Evolutionary conservation across 2,797 vertebrate species (phyloP).

Genomic region (Apodemus agrarius): DNA sequence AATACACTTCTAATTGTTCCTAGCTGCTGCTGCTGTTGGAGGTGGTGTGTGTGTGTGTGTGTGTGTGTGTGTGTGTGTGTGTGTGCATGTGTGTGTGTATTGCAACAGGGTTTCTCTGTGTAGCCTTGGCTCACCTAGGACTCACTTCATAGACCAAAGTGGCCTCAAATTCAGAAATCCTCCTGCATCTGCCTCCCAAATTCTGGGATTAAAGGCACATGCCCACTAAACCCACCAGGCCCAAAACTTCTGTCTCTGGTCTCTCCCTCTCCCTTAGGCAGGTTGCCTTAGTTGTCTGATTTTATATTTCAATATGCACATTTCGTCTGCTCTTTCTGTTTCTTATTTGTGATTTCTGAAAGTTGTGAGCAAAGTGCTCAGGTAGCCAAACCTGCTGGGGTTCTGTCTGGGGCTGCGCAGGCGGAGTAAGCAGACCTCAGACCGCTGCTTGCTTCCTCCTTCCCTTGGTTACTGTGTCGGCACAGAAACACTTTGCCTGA

Average conservation of each 20-base stretch:
- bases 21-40: not conserved
- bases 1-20: not conserved
- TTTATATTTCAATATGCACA: conserved; percentile 33
- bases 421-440: not conserved
- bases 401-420: not conserved
- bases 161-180: not conserved
- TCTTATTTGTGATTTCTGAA: conserved; percentile 16
- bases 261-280: not conserved
- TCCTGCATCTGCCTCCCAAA: not conserved
- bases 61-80: not conserved
- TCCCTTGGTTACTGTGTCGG: not conserved
- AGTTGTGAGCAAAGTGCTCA: not conserved
- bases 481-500: not conserved
- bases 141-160: not conserved
- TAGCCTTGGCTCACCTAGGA: not conserved
- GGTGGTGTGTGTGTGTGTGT: not conserved
- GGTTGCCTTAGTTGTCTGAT: not conserved
- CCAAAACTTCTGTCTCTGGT: too few species aligned
- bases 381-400: not conserved
- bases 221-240: not conserved
- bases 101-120: not conserved
- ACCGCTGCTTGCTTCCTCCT: not conserved
- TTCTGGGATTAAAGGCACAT: not conserved
- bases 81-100: not conserved
- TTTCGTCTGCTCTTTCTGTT: conserved; percentile 8